Conservation (phyloP, 2,113 vertebrate species). For the Orthonyx spaldingii region DNA sequence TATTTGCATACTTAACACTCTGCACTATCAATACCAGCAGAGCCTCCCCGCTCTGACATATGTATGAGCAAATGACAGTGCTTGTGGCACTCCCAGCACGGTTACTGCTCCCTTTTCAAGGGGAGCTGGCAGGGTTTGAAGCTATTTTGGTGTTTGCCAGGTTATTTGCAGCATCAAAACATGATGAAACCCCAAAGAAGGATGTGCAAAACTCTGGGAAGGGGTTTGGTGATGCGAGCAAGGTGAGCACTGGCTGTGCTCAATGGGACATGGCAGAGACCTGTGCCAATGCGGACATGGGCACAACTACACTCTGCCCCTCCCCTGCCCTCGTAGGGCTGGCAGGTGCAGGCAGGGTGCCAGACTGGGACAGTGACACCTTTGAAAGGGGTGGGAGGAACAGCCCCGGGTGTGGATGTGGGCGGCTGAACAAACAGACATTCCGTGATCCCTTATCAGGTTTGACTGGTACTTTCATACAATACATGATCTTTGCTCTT, state of each 20-base stretch:
- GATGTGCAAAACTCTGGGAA: not conserved
- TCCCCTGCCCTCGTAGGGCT: not conserved
- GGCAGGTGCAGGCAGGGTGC: not conserved
- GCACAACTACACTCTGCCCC: not conserved
- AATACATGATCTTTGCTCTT: not conserved
- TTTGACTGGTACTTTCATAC: not conserved
- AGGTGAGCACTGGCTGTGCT: not conserved
- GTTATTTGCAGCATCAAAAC: not conserved
- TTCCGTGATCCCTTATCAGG: not conserved
- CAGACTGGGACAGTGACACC: rapidly evolving
- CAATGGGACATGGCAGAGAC: not conserved
- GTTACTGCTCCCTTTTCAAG: not conserved
- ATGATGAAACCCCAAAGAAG: not conserved
- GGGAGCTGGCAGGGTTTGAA: not conserved
- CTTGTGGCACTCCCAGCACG: not conserved
- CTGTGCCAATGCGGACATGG: not conserved
- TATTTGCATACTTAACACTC: not conserved
- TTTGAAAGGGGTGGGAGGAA: not conserved
- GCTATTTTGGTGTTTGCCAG: not conserved
- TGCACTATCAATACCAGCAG: not conserved
- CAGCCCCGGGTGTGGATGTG: not conserved
- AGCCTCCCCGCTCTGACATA: rapidly evolving
- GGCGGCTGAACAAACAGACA: not conserved
- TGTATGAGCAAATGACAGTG: not conserved
- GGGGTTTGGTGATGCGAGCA: rapidly evolving